phyloP scores from a whole-genome alignment of 2,797 vertebrate species.

The Pristis pectinata region DNA sequence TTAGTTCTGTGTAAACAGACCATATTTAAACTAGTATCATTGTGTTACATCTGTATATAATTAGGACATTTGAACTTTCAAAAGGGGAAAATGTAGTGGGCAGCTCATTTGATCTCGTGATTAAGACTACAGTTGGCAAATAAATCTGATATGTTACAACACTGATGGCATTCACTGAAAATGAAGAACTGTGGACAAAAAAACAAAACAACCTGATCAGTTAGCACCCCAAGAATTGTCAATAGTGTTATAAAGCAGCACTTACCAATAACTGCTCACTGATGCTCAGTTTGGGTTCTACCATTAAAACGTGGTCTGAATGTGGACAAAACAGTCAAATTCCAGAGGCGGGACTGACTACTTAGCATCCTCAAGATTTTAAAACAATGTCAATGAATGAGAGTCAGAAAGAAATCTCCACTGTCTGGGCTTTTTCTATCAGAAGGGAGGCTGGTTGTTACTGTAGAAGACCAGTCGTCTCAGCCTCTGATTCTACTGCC shows the following conservation, averaged over 20 bases:
- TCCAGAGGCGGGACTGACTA: not conserved
- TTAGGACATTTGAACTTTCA: not conserved
- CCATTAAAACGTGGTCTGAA: not conserved
- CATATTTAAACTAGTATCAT: not conserved
- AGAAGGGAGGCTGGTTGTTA: no score
- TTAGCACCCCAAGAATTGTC: not conserved
- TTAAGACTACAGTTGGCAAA: not conserved
- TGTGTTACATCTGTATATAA: not conserved
- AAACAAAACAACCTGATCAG: not conserved
- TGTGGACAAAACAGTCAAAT: not conserved
- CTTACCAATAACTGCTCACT: not conserved
- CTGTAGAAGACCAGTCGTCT: no score
- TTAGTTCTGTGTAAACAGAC: not conserved
- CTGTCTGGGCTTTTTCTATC: no score
- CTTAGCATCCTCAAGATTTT: not conserved
- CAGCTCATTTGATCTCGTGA: not conserved
- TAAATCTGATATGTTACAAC: not conserved
- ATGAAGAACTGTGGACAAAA: not conserved
- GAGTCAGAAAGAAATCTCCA: not conserved
- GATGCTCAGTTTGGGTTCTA: not conserved
- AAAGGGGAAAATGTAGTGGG: not conserved
- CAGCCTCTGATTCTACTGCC: no score
- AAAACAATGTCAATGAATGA: not conserved
- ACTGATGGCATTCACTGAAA: not conserved
- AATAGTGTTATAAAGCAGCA: not conserved